These are phyloP conservation scores for Sphenodon punctatus DNA, from an alignment of 2,797 vertebrate species.

Conservation along the genomic window DNA sequence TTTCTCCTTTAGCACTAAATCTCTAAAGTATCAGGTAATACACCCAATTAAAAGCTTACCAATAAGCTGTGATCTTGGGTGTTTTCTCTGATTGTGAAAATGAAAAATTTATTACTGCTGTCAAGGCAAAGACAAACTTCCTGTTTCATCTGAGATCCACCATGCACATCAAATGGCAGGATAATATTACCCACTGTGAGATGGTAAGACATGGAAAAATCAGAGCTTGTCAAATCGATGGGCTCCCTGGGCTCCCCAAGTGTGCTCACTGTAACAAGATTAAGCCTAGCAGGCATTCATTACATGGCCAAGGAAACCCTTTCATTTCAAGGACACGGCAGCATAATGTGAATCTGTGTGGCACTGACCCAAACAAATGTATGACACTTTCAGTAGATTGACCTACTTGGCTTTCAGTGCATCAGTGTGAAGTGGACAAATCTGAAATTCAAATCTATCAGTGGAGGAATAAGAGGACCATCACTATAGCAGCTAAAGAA, in stretches of 20 bases:
- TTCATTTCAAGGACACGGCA: not conserved
- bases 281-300: not conserved
- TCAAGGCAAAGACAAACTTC: slow-evolving; percentile 43
- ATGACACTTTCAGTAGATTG: not conserved
- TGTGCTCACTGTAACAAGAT: not conserved
- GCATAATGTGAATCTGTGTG: slow-evolving; percentile 3
- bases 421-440: slow-evolving; percentile 15
- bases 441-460: slow-evolving; percentile 9
- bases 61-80: not conserved
- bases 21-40: not conserved
- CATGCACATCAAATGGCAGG: slow-evolving; percentile 11
- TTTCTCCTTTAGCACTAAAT: not conserved
- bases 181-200: slow-evolving; percentile 40
- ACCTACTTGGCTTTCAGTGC: not conserved
- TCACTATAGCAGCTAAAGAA: not conserved
- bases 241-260: not conserved
- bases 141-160: slow-evolving; percentile 47
- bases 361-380: not conserved
- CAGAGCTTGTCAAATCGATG: slow-evolving; percentile 4
- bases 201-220: slow-evolving; percentile 48
- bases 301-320: not conserved
- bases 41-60: not conserved
- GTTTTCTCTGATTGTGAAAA: slow-evolving; percentile 23
- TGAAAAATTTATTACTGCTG: slow-evolving; percentile 44
- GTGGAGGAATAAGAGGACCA: slow-evolving; percentile 1